phyloP scores from a whole-genome alignment of 2,797 vertebrate species.

The Chaetophractus vellerosus region DNA sequence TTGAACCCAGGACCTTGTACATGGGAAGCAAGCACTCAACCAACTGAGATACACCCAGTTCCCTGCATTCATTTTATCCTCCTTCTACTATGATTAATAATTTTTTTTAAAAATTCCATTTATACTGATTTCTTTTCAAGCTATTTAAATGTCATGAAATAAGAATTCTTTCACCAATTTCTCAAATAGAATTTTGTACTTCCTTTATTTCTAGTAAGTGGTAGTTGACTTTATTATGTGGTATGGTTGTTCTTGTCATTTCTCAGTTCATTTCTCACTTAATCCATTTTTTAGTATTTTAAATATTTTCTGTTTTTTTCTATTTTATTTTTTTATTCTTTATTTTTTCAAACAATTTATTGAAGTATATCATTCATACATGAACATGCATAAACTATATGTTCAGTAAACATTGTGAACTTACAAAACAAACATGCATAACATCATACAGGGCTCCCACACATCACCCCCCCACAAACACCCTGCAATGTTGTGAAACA shows the following conservation, averaged over 20 bases:
- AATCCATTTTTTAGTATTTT: slow-evolving; percentile 1
- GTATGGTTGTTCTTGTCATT: slow-evolving; percentile 6
- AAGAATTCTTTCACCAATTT: slow-evolving; percentile 10
- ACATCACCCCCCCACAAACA: too few relatives aligned
- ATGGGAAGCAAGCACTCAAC: too few relatives aligned
- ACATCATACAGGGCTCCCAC: too few relatives aligned
- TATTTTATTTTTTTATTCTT: too few relatives aligned
- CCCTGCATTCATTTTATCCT: neutral
- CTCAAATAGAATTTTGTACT: slow-evolving; percentile 37
- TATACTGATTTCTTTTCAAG: slow-evolving; percentile 6
- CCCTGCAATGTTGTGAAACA: too few relatives aligned
- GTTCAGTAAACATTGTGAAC: too few relatives aligned
- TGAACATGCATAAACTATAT: too few relatives aligned
- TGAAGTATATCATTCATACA: too few relatives aligned
- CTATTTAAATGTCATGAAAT: neutral
- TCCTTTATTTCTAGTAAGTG: slow-evolving; percentile 30
- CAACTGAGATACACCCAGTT: too few relatives aligned
- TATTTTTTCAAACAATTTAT: too few relatives aligned
- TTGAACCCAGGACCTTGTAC: too few relatives aligned
- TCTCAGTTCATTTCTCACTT: neutral
- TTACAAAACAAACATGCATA: too few relatives aligned
- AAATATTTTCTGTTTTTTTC: neutral
- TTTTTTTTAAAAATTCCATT: neutral
- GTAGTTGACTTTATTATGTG: neutral
- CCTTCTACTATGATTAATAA: neutral